Base-by-base conservation (phyloP, 37 sponge, comb jelly and placozoan species). In the Trichoplax adhaerens region DNA sequence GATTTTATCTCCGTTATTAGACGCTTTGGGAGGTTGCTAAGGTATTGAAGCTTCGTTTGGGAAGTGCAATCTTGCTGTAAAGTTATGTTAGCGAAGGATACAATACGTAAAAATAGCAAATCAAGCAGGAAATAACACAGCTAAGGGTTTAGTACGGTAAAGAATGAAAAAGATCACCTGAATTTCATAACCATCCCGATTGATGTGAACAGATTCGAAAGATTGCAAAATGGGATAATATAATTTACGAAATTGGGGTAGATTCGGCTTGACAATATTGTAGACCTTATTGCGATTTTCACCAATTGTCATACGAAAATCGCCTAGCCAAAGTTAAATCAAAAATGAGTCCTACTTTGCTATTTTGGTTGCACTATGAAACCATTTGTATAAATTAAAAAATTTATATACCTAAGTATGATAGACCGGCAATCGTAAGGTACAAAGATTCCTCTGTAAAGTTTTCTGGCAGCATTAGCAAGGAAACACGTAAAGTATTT, bases 241-340 rank as follows among this genome's bases (percentile, higher is more conserved):
- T 0, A 93, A 70, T 7, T 74, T 47, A 0, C 58, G 8, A 78
- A 93, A 93, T n/a, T 68, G 68, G 5, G 71, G 64, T 3, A 86
- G 3, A 57, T 83, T 80, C 51, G 83, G 77, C 57, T 54, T 57
- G 49, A 93, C 84, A 50, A 93, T 85, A 66, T 93, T 93, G 1
- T 8, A 4, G 0, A 93, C 73, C 72, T 93, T 93, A 63, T 93
- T 80, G 52, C 53, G 58, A 56, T 93, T 89, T 68, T 93, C 94
- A 7, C 91, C 94, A 68, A 93, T 48, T 3, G 77, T 52, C 90
- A 88, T 85, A 3, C 94, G 69, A 56, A 93, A 80, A 60, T 93
- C 94, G 1, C 90, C 90, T 87, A 50, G 50, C 3, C 7, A 77
- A 52, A 68, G 12, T 58, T 55, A 49, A 7, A 72, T 2, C 68